phyloP scores from a whole-genome alignment of 2,888 invertebrate species.

The Therioaphis trifolii region DNA sequence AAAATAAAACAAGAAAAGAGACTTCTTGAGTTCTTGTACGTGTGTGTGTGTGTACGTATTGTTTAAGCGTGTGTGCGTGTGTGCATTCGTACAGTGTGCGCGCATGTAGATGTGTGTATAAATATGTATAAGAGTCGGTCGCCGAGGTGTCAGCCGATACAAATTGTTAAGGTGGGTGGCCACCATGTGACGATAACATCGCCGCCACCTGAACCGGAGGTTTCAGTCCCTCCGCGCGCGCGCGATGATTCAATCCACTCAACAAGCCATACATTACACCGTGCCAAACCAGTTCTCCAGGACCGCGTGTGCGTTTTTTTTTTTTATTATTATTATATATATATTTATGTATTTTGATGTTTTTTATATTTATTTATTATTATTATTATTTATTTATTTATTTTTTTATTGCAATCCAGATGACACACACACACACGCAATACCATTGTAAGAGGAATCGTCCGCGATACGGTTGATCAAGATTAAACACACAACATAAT shows the following conservation, averaged over 20 bases:
- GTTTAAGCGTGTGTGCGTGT: too few relatives aligned
- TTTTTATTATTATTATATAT: constrained; percentile 30
- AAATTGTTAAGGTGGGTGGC: constrained; percentile 62
- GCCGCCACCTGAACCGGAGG: constrained; percentile 60
- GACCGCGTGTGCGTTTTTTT: constrained; percentile 48
- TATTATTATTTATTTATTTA: constrained; percentile 11
- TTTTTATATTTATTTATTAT: constrained; percentile 28
- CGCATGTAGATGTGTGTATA: neutral
- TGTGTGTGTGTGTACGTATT: neutral
- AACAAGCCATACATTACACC: constrained; percentile 46
- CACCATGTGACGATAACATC: constrained; percentile 62
- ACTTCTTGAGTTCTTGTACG: neutral
- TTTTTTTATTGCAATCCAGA: constrained; percentile 51
- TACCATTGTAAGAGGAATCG: constrained; percentile 35
- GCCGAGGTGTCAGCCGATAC: constrained; percentile 62
- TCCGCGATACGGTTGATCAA: constrained; percentile 18
- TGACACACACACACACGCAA: constrained; percentile 16
- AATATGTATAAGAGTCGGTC: constrained; percentile 31
- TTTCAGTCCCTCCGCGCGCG: constrained; percentile 53
- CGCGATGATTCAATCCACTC: constrained; percentile 61
- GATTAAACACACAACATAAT: constrained; percentile 4
- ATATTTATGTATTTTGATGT: constrained; percentile 6
- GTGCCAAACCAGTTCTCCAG: constrained; percentile 58
- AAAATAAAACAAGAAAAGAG: neutral
- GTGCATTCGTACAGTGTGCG: neutral